Base-by-base conservation (phyloP, 2,113 vertebrate genomes). In the Hiodon tergisus region DNA sequence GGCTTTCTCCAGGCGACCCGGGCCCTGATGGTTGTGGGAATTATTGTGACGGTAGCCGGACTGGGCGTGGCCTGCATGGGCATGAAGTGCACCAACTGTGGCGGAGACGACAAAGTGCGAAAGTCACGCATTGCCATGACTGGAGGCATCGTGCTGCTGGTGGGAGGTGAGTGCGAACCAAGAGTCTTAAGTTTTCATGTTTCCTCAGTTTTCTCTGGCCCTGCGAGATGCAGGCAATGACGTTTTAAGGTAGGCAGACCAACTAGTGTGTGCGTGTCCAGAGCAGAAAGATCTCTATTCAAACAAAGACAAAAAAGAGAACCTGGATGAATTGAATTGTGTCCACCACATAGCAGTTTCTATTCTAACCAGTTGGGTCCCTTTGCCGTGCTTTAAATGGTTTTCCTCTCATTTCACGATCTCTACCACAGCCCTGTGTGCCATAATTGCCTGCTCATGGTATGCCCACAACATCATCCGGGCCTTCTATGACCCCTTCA, bases 41-140 rank as follows among this genome's bases (percentile, higher is more conserved):
- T 95, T 3, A 85, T 97, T 3, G 74, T 95, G 50, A 81, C 89
- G 0, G 54, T 88, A 13, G 75, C 83, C 0, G 95, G 90, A 47
- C 77, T 94, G 72, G 89, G 90, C 0, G 87, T 89, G 0, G 88
- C 93, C 51, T 80, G 81, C 16, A 94, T 94, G 90, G 95, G 95
- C 47, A 97, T 97, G 95, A 97, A 96, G 76, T 97, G 95, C 83
- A 95, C 94, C 2, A 92, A 78, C 80, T 96, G 94, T 31, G 94
- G 92, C 0, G 90, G 91, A 0, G 94, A 96, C 3, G 92, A 97
- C 87, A 94, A 94, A 74, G 77, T 65, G 0, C 87, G 84, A 60
- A 96, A 95, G 81, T 85, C 92, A 0, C 90, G 92, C 0, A 94
- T 94, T 16, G 92, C 95, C 61, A 93, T 94, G 92, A 74, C 80